These are phyloP conservation scores for Punctoribates punctum DNA, from an alignment of 2,888 invertebrate genomes.

Conservation along the genomic window DNA sequence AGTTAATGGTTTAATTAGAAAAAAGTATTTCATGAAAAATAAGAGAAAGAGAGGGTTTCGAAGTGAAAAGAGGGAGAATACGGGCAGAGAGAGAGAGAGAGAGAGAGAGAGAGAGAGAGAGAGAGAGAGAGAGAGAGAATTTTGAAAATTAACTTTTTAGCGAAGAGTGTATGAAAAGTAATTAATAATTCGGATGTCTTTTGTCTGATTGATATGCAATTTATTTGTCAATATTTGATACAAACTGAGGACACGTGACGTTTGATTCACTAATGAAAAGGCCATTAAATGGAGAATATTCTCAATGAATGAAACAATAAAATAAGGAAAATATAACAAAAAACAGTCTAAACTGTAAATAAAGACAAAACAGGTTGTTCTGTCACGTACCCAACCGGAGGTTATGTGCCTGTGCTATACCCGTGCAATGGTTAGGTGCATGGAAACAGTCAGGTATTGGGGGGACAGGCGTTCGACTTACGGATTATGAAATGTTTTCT, in stretches of 20 bases:
- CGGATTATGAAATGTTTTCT: not conserved
- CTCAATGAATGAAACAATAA: not conserved
- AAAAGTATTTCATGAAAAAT: no score
- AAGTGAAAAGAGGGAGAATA: no score
- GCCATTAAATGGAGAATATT: no score
- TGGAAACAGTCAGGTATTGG: not conserved
- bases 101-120: no score
- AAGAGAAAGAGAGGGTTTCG: no score
- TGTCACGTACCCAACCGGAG: conserved; percentile 37
- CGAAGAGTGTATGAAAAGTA: no score
- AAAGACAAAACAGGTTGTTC: conserved; percentile 36
- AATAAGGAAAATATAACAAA: not conserved
- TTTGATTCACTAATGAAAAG: not conserved
- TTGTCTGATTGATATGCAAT: not conserved
- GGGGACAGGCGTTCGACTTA: not conserved
- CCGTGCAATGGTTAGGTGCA: conserved; percentile 4
- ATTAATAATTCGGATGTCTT: no score
- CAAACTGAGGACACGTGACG: conserved; percentile 3
- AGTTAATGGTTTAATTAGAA: no score
- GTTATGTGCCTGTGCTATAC: conserved; percentile 20
- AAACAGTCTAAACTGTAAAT: conserved; percentile 26
- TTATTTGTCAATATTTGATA: conserved; percentile 16
- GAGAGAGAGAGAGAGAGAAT: no score
- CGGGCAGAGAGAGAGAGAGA: no score
- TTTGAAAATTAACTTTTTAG: no score